Evolutionary conservation across 2,888 invertebrate genomes (phyloP).

Genomic region (Toxonevra muliebris): DNA sequence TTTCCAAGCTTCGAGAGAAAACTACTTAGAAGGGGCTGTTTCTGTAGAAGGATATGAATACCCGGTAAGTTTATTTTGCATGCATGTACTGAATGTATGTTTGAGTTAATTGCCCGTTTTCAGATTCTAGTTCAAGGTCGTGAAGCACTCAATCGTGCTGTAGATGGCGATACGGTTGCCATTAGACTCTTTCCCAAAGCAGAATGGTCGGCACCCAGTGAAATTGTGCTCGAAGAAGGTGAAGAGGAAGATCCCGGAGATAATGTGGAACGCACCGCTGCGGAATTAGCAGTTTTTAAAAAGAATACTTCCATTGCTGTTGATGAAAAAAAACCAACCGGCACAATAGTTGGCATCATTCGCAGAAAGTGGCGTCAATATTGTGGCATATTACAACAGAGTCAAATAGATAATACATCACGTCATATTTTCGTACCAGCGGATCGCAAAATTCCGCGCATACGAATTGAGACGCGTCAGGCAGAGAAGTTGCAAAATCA

Average conservation of each 20-base stretch:
- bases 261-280: conserved; percentile 61
- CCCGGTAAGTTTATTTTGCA: conserved; percentile 69
- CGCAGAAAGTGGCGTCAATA: conserved; percentile 97
- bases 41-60: conserved; percentile 82
- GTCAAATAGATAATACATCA: conserved; percentile 73
- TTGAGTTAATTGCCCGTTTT: conserved; percentile 33
- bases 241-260: conserved; percentile 76
- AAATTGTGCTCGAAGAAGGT: conserved; percentile 76
- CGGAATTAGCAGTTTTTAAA: conserved; percentile 67
- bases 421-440: conserved; percentile 94
- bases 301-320: conserved; percentile 48
- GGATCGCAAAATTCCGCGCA: conserved; percentile 91
- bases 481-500: conserved; percentile 81
- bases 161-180: conserved; percentile 94
- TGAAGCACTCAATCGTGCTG: conserved; percentile 87
- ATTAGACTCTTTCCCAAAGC: conserved; percentile 86
- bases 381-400: conserved; percentile 92
- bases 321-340: conserved; percentile 72
- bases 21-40: conserved; percentile 91
- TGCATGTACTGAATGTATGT: background rate
- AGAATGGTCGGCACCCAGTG: conserved; percentile 92
- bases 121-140: conserved; percentile 87
- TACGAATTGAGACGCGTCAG: conserved; percentile 95
- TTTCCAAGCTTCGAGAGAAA: conserved; percentile 88
- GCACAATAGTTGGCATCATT: conserved; percentile 91